These are phyloP conservation scores for Crenuchus spilurus DNA, from an alignment of 2,797 vertebrate species.

Conservation along the genomic window DNA sequence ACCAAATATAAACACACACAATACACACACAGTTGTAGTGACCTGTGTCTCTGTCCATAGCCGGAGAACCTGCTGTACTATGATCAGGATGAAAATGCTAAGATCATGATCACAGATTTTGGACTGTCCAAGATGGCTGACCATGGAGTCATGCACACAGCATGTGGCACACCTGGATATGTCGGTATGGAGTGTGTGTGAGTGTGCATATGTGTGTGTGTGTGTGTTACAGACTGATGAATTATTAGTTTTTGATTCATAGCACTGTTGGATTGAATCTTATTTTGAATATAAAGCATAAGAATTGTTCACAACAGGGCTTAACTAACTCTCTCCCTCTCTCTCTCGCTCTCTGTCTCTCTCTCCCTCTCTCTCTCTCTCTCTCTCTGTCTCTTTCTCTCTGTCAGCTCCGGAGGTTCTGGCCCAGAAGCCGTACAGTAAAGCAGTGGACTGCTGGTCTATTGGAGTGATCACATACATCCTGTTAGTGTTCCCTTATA, in stretches of 20 bases:
- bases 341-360: no score
- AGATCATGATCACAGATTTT: conserved; percentile 97
- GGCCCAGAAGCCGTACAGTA: conserved; percentile 93
- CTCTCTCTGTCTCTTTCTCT: not conserved
- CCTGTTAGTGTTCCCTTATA: conserved; percentile 86
- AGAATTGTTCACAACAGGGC: no score
- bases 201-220: conserved; percentile 2
- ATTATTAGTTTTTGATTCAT: no score
- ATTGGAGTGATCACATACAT: conserved; percentile 97
- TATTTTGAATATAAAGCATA: no score
- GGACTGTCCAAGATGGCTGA: conserved; percentile 93
- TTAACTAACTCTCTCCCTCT: no score
- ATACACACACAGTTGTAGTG: not conserved
- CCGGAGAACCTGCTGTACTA: conserved; percentile 95
- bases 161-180: conserved; percentile 93
- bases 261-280: no score
- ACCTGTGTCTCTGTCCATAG: conserved; percentile 60
- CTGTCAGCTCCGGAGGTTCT: conserved; percentile 90
- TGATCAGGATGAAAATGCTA: conserved; percentile 87
- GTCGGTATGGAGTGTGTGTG: conserved; percentile 78
- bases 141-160: conserved; percentile 90
- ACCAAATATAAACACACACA: conserved; percentile 9
- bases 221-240: no score
- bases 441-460: conserved; percentile 97
- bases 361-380: no score